These are phyloP conservation scores for Odiellus spinosus DNA, from an alignment of 2,888 invertebrate genomes.

Conservation along the genomic window DNA sequence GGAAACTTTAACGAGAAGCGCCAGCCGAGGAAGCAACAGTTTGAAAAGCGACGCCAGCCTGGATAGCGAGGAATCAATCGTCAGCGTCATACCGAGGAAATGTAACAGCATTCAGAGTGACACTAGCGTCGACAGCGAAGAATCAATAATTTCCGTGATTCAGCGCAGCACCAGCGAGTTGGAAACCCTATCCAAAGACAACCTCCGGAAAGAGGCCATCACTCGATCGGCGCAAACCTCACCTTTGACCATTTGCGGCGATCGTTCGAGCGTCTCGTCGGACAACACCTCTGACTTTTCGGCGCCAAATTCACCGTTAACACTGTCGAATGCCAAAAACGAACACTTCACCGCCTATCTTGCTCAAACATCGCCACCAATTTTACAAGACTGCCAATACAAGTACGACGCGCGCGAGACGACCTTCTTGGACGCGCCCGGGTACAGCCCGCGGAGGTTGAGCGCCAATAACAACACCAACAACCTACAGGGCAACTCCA, in stretches of 20 bases:
- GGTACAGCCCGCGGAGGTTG: no score
- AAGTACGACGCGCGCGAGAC: no score
- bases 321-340: no score
- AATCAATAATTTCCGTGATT: conserved; percentile 83
- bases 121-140: conserved; percentile 83
- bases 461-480: no score
- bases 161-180: conserved; percentile 16
- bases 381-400: background rate
- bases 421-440: no score
- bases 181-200: conserved; percentile 3
- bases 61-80: conserved; percentile 21
- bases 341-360: background rate
- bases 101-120: conserved; percentile 71
- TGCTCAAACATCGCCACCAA: background rate
- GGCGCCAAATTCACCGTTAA: no score
- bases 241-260: conserved; percentile 12
- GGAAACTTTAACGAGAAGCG: conserved; percentile 10
- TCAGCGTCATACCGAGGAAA: conserved; percentile 23
- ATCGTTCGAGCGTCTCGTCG: conserved; percentile 1
- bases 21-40: conserved; percentile 11
- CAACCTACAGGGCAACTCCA: no score
- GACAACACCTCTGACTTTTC: conserved; percentile 8
- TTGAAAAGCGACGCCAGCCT: conserved; percentile 19
- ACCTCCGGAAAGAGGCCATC: conserved; percentile 8
- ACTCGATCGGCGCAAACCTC: conserved; percentile 17